Evolutionary conservation across 2,888 invertebrate genomes (phyloP), one percentile per base, ranked within the genome.

Genomic region (Acronicta alni): DNA sequence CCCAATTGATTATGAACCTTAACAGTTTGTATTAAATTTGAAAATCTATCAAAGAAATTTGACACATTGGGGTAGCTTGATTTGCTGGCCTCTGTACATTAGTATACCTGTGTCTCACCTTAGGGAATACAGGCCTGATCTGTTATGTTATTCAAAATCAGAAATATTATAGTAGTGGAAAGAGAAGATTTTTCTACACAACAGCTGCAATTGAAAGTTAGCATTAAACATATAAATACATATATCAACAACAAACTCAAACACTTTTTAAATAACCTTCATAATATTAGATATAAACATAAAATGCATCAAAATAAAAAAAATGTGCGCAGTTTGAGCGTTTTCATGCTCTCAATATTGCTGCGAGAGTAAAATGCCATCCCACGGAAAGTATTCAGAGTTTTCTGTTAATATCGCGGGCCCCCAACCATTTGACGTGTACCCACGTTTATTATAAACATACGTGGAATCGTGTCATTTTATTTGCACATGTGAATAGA

Each of bases 401-500:
- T 66, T 75, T 64, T 64, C 75, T 56, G 76, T 69, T 75, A 78
- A 75, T 81, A 77, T 69, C 57, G 71, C 61, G 58, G 55, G 60
- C 65, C 57, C 62, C 60, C 61, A 61, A 60, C 70, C 65, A 52
- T 59, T 70, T 73, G 75, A 79, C 69, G 73, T 74, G 57, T 76
- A 75, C 69, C 70, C 58, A 60, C 62, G 53, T 72, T 74, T 81
- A 79, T 81, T 80, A 82, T 80, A 74, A 81, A 79, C 72, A 69
- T 79, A 78, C 70, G 61, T 63, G 55, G 63, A 72, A 72, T 78
- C 61, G 59, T 71, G 61, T 55, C 67, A 65, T 79, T 79, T 72
- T 81, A 79, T 81, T 79, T 72, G 69, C 61, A 60, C 54, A 67
- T 62, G 64, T 74, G 59, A 67, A 68, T 71, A 58, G 53, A 37